These are phyloP conservation scores for Oryzias melastigma DNA, from an alignment of 2,113 vertebrate genomes.

Conservation along the genomic window DNA sequence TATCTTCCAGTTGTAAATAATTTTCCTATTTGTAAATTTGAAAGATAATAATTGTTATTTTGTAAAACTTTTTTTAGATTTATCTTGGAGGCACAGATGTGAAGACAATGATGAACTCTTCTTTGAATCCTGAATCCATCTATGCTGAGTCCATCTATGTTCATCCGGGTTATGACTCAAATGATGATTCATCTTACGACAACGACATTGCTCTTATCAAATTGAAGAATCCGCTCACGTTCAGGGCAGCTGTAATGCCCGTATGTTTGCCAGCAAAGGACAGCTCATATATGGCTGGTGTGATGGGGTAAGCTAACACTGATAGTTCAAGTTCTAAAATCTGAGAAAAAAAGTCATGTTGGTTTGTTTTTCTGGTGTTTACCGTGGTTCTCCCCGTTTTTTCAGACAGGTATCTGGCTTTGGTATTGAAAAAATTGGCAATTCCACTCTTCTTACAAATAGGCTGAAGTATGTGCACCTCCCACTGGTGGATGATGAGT, in stretches of 20 bases:
- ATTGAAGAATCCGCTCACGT: slow-evolving; percentile 42
- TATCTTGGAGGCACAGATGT: slow-evolving; percentile 44
- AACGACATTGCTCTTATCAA: slow-evolving; percentile 72
- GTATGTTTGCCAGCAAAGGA: slow-evolving; percentile 61
- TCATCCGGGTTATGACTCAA: slow-evolving; percentile 55
- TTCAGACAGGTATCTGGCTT: slow-evolving; percentile 65
- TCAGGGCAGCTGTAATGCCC: slow-evolving; percentile 59
- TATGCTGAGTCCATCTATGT: slow-evolving; percentile 30
- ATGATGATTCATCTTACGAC: accelerated
- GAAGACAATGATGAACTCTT: accelerated
- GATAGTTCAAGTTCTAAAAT: not conserved
- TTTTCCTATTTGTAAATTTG: no score
- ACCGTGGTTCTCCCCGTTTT: not conserved
- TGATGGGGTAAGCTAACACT: slow-evolving; percentile 51
- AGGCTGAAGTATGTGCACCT: slow-evolving; percentile 48
- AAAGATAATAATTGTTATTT: no score
- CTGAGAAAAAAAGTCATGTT: not conserved
- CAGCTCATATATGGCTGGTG: not conserved
- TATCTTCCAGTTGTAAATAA: no score
- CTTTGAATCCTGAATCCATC: slow-evolving; percentile 12
- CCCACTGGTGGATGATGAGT: slow-evolving; percentile 53
- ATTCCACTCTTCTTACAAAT: accelerated
- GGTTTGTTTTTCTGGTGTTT: not conserved
- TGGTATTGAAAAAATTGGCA: accelerated
- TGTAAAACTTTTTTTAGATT: slow-evolving; percentile 35